A percentile compares a stretch with the other conserved stretches of the same genome.
phyloP scores from a whole-genome alignment of 2,113 vertebrate genomes.

The Isurus oxyrinchus region DNA sequence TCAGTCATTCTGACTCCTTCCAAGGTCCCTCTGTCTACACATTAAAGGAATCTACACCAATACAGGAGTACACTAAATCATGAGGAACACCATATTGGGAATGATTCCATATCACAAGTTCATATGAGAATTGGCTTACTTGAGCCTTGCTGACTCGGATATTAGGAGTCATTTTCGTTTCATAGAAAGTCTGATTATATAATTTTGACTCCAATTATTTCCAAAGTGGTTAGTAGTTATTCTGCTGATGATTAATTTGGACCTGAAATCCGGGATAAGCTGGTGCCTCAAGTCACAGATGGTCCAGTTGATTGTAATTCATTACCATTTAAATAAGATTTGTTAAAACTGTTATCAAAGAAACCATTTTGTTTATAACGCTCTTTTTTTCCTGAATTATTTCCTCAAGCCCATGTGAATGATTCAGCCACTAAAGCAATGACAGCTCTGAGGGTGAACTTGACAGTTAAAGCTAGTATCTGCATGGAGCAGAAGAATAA shows the following conservation, averaged over 20 bases:
- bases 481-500: conserved; percentile 66
- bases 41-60: not conserved
- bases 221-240: conserved; percentile 10
- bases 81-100: not conserved
- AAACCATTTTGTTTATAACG: not conserved
- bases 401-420: conserved; percentile 64
- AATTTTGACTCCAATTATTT: not conserved
- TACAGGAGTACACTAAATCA: not conserved
- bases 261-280: not conserved
- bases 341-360: not conserved
- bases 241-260: not conserved
- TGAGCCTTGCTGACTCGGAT: not conserved
- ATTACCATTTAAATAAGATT: not conserved
- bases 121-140: not conserved
- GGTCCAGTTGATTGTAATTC: not conserved
- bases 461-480: conserved; percentile 80
- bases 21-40: not conserved
- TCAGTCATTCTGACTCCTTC: not conserved
- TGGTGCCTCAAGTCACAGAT: not conserved
- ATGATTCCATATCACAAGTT: not conserved
- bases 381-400: not conserved
- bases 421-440: conserved; percentile 69
- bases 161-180: not conserved
- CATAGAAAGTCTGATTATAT: conserved; percentile 10
- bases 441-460: conserved; percentile 76